These are phyloP conservation scores for Drosophila monieri DNA, from an alignment of 2,888 invertebrate species.

Conservation along the genomic window DNA sequence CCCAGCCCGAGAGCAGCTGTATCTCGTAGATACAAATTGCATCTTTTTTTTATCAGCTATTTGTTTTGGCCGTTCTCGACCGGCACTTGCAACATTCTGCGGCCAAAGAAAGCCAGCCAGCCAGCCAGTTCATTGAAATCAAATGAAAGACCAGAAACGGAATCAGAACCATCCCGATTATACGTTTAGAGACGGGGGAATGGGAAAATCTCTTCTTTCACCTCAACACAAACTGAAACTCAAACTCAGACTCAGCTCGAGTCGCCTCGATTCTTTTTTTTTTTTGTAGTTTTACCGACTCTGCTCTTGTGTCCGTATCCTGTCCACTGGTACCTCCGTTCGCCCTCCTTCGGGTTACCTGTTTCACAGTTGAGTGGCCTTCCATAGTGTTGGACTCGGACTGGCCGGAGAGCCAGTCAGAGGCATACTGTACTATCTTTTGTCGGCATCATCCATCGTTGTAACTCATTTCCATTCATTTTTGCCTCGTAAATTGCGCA, in stretches of 20 bases:
- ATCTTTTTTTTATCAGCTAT: conserved; percentile 71
- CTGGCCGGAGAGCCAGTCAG: conserved; percentile 22
- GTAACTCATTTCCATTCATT: conserved; percentile 74
- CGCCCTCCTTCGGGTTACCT: conserved; percentile 58
- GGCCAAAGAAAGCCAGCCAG: conserved; percentile 48
- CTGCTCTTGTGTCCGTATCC: conserved; percentile 59
- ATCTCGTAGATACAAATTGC: conserved; percentile 30
- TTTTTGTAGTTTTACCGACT: conserved; percentile 76
- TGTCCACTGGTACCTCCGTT: conserved; percentile 48
- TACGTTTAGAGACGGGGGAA: not conserved
- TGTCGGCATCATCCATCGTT: conserved; percentile 66
- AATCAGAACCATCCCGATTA: conserved; percentile 26
- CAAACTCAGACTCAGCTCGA: conserved; percentile 32
- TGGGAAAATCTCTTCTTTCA: conserved; percentile 66
- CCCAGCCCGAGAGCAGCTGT: conserved; percentile 9
- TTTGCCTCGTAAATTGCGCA: conserved; percentile 64
- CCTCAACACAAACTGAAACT: conserved; percentile 42
- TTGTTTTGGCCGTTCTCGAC: conserved; percentile 67
- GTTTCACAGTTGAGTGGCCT: conserved; percentile 79
- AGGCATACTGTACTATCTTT: conserved; percentile 52
- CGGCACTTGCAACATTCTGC: conserved; percentile 72
- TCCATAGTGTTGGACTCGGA: conserved; percentile 47
- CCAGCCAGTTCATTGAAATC: conserved; percentile 72
- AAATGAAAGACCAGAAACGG: conserved; percentile 61
- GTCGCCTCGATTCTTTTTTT: conserved; percentile 49